Percentiles rank a stretch among this genome's conserved stretches.
phyloP scores from a whole-genome alignment of 2,797 vertebrate genomes.

The Gadopsis bispinosus region DNA sequence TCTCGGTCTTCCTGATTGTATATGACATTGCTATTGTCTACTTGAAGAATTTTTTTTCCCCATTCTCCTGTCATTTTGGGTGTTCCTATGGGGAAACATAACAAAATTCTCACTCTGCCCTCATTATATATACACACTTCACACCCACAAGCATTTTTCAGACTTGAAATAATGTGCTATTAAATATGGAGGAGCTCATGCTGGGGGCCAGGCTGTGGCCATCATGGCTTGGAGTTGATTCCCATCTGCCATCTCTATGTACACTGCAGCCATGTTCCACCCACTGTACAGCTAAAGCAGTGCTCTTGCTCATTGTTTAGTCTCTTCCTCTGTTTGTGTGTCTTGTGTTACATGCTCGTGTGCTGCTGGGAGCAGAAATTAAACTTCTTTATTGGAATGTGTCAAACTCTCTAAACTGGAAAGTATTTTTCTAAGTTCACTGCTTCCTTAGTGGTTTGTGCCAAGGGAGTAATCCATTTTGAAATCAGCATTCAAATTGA shows the following conservation, averaged over 20 bases:
- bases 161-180: conserved; percentile 40
- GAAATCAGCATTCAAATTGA: conserved; percentile 78
- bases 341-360: conserved; percentile 18
- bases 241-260: conserved; percentile 67
- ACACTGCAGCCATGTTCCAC: conserved; percentile 34
- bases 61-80: neutral
- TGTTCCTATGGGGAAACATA: neutral
- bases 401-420: conserved; percentile 65
- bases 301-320: neutral
- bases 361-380: conserved; percentile 52
- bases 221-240: conserved; percentile 38
- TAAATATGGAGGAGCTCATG: conserved; percentile 46
- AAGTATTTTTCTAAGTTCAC: conserved; percentile 71
- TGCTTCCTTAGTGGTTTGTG: conserved; percentile 63
- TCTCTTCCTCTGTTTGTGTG: conserved; percentile 1
- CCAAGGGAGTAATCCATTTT: conserved; percentile 72
- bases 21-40: neutral
- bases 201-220: conserved; percentile 62
- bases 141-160: conserved; percentile 35
- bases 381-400: conserved; percentile 64
- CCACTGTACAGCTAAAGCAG: conserved; percentile 33
- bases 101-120: conserved; percentile 6
- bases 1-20: neutral
- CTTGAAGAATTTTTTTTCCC: neutral
- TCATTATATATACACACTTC: conserved; percentile 6